Evolutionary conservation across 2,113 vertebrate genomes (phyloP).

Genomic region (Melanerpes formicivorus): DNA sequence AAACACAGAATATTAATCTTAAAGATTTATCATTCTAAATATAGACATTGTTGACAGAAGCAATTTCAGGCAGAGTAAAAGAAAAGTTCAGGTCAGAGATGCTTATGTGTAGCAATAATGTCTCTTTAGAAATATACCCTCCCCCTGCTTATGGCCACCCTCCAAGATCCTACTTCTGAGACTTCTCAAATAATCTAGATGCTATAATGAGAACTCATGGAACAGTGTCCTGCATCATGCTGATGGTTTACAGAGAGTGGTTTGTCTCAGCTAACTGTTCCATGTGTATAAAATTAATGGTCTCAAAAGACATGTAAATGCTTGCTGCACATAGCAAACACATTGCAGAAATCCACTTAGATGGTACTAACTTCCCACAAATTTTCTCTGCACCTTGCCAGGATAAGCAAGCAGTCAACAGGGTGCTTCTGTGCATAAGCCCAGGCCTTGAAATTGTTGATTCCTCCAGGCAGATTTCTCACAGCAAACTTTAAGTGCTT

Average conservation of each 20-base stretch:
- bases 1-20: not conserved
- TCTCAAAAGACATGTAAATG: not conserved
- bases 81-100: not conserved
- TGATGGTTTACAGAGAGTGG: not conserved
- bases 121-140: not conserved
- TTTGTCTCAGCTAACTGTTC: not conserved
- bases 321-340: not conserved
- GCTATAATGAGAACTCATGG: not conserved
- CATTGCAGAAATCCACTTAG: not conserved
- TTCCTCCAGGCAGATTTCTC: not conserved
- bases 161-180: constrained; percentile 18
- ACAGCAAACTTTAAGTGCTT: not conserved
- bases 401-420: not conserved
- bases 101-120: not conserved
- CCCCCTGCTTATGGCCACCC: not conserved
- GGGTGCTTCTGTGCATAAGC: not conserved
- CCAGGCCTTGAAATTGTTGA: not conserved
- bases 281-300: not conserved
- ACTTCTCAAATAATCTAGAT: not conserved
- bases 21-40: not conserved
- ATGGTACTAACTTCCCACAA: not conserved
- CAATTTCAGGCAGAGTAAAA: not conserved
- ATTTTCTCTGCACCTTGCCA: not conserved
- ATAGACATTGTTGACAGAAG: not conserved
- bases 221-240: not conserved